phyloP scores from a whole-genome alignment of 2,888 invertebrate species.

The Villa cingulata region DNA sequence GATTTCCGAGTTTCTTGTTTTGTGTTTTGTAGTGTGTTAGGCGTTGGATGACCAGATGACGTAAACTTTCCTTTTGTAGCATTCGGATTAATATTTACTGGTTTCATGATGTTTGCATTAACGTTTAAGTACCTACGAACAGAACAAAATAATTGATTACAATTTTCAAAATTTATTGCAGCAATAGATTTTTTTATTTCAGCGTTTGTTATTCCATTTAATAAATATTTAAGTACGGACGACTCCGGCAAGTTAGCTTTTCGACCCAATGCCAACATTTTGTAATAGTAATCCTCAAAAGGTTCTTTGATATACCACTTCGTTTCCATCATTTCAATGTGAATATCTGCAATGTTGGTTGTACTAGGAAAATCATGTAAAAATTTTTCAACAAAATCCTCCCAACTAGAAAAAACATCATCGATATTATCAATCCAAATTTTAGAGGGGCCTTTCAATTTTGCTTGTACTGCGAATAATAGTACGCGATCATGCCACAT shows the following conservation, averaged over 20 bases:
- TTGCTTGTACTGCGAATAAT: neutral
- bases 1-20: neutral
- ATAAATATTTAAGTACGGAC: neutral
- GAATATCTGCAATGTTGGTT: neutral
- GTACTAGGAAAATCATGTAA: neutral
- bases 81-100: neutral
- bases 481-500: neutral
- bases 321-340: neutral
- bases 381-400: neutral
- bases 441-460: neutral
- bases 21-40: too few species aligned
- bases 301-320: neutral
- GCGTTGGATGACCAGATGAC: neutral
- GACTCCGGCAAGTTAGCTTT: neutral
- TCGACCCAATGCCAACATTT: neutral
- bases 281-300: neutral
- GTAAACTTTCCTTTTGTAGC: neutral
- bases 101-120: neutral
- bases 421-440: neutral
- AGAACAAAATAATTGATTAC: neutral
- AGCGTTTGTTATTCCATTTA: neutral
- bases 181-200: neutral
- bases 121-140: neutral
- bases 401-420: neutral
- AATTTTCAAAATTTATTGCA: neutral